Evolutionary conservation across 2,888 invertebrate genomes (phyloP).

Genomic region (Sinohyriopsis cumingii): DNA sequence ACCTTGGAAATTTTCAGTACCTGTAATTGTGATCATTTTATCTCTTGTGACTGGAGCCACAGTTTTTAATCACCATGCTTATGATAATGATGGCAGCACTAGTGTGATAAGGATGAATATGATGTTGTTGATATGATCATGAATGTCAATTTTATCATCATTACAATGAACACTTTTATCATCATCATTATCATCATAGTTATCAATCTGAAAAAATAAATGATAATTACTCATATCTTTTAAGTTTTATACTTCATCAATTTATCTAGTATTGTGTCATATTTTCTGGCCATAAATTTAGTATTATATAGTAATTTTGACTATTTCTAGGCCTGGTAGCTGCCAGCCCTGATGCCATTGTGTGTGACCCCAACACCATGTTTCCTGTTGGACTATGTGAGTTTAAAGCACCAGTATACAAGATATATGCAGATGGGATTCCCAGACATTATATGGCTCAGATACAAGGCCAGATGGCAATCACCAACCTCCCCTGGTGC

Average conservation of each 20-base stretch:
- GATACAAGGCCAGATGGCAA: slow-evolving; percentile 62
- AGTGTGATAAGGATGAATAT: no score
- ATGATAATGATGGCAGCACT: no score
- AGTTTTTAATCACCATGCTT: no score
- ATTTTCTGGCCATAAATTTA: not conserved
- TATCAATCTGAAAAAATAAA: no score
- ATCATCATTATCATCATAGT: no score
- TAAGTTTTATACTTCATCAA: not conserved
- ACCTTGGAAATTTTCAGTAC: no score
- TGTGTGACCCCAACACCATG: slow-evolving; percentile 22
- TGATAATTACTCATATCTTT: no score
- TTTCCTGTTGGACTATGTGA: slow-evolving; percentile 50
- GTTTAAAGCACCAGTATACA: slow-evolving; percentile 55
- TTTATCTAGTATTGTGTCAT: not conserved
- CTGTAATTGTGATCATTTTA: no score
- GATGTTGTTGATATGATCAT: no score
- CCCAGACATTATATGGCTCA: slow-evolving; percentile 60
- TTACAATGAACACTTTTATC: no score
- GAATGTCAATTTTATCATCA: no score
- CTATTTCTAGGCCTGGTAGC: slow-evolving; percentile 38
- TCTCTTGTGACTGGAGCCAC: no score
- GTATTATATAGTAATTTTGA: not conserved
- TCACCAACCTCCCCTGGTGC: slow-evolving; percentile 53
- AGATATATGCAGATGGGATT: slow-evolving; percentile 45
- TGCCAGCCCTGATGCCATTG: slow-evolving; percentile 57